Evolutionary conservation across 2,888 invertebrate genomes (phyloP), one percentile per base, ranked within the genome.

Genomic region (Epistrophe eligans): DNA sequence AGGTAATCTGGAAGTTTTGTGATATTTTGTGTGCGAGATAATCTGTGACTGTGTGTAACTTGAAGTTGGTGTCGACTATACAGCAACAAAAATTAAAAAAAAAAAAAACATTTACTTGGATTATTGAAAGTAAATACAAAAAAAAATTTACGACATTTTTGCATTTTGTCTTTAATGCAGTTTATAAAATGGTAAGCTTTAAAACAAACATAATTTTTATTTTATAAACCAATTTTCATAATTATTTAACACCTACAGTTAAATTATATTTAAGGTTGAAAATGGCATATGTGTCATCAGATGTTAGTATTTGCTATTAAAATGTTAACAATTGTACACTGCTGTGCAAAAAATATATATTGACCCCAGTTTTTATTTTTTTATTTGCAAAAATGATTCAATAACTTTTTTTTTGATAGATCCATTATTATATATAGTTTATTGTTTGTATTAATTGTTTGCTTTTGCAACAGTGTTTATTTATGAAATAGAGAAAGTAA

Each of bases 1-100:
- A 87, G 87, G 87, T 79, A 87, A 87, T 87, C 87, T 87, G 83
- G 87, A 87, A 79, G 71, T 87, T 76, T 80, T 60, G 84, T 79
- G 82, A 74, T 82, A 82, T 79, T 82, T 73, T 71, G 58, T 76
- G 73, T 70, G 81, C 67, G 77, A 77, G 81, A 81, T 40, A 35
- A 17, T 60, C 19, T 60, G 60, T 60, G 77, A 77, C 73, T 85
- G 77, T 85, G 85, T 85, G 73, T 79, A 64, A 71, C 77, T 85
- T 62, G 82, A 24, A 24, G 3, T 77, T 74, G 77, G 77, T 77
- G 77, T 85, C 85, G 81, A 85, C 70, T 77, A 45, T 38, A 77
- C 24, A 24, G n/a, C n/a, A n/a, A n/a, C n/a, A n/a, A n/a, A n/a
- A 24, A 24, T 24, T n/a, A n/a, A 58, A 35, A 9, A 35, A 43